Evolutionary conservation across 2,888 invertebrate species (phyloP).

Genomic region (Tetanocera ferruginea): DNA sequence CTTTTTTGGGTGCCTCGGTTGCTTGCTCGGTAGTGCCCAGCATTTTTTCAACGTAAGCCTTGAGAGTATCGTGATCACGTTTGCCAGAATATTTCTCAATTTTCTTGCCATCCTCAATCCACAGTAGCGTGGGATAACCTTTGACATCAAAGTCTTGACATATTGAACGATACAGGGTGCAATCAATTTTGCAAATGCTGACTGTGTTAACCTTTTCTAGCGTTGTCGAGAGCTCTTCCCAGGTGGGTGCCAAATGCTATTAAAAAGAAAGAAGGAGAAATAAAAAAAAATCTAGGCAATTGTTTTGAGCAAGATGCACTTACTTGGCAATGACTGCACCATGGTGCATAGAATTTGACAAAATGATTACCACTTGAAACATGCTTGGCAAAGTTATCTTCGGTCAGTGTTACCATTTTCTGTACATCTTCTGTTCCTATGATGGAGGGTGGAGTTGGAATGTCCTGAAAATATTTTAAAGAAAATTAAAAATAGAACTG

Average conservation of each 20-base stretch:
- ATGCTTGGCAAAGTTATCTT: constrained; percentile 81
- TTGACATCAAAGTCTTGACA: constrained; percentile 86
- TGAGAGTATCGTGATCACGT: constrained; percentile 78
- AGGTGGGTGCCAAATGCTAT: constrained; percentile 84
- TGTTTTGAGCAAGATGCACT: constrained; percentile 20
- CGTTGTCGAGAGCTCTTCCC: constrained; percentile 84
- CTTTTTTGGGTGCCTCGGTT: constrained; percentile 36
- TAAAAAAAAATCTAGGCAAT: neutral
- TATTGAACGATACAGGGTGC: constrained; percentile 80
- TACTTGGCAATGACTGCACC: constrained; percentile 91
- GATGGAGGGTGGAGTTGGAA: constrained; percentile 33
- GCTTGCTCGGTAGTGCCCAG: constrained; percentile 64
- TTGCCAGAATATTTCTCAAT: constrained; percentile 83
- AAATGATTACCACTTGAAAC: constrained; percentile 84
- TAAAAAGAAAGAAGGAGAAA: constrained; percentile 43
- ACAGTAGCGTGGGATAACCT: constrained; percentile 88
- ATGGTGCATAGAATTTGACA: constrained; percentile 92
- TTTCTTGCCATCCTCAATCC: constrained; percentile 90
- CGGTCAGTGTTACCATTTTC: constrained; percentile 78
- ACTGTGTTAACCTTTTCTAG: constrained; percentile 78
- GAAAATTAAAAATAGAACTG: neutral
- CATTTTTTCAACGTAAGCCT: constrained; percentile 81
- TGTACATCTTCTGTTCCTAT: constrained; percentile 43
- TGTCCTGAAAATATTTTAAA: neutral
- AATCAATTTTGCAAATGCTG: constrained; percentile 87